phyloP scores from a whole-genome alignment of 2,113 vertebrate species.

The Pseudorhombus dupliciocellatus region DNA sequence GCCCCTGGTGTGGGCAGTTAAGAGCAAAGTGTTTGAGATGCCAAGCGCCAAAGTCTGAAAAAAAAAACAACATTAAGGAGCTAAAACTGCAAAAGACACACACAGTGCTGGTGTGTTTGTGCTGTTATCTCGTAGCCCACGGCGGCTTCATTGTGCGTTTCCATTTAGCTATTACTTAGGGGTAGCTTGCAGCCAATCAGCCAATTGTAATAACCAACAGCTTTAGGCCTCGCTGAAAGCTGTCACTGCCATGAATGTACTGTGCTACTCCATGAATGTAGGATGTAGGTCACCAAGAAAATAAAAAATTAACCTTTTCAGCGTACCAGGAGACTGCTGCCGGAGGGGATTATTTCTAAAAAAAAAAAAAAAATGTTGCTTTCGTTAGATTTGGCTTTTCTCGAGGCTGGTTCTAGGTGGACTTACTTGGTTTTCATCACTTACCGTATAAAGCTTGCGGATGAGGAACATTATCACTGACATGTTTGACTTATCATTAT shows the following conservation, averaged over 20 bases:
- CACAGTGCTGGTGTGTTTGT: slow-evolving; percentile 57
- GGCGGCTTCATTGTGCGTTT: slow-evolving; percentile 67
- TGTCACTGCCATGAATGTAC: slow-evolving; percentile 45
- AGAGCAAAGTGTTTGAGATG: slow-evolving; percentile 35
- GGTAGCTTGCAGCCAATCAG: slow-evolving; percentile 72
- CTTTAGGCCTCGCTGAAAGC: slow-evolving; percentile 69
- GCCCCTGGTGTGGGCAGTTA: slow-evolving; percentile 2
- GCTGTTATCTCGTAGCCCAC: slow-evolving; percentile 65
- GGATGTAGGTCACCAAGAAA: slow-evolving; percentile 50
- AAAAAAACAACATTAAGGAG: slow-evolving; percentile 25
- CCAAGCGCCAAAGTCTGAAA: slow-evolving; percentile 23
- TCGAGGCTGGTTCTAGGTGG: slow-evolving; percentile 19
- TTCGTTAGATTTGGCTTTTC: slow-evolving; percentile 16
- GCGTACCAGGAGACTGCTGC: slow-evolving; percentile 16
- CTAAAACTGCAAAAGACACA: slow-evolving; percentile 47
- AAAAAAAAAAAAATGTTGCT: too few relatives aligned
- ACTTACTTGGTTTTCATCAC: background rate
- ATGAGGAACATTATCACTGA: background rate
- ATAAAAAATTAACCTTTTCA: slow-evolving; percentile 32
- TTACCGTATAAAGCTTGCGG: background rate
- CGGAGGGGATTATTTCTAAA: slow-evolving; percentile 19
- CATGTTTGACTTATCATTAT: background rate
- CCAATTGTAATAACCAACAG: slow-evolving; percentile 74
- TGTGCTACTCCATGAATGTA: slow-evolving; percentile 41
- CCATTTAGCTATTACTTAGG: slow-evolving; percentile 72